Evolutionary conservation across 2,888 invertebrate species (phyloP).

Genomic region (Xanthorhoe designata): DNA sequence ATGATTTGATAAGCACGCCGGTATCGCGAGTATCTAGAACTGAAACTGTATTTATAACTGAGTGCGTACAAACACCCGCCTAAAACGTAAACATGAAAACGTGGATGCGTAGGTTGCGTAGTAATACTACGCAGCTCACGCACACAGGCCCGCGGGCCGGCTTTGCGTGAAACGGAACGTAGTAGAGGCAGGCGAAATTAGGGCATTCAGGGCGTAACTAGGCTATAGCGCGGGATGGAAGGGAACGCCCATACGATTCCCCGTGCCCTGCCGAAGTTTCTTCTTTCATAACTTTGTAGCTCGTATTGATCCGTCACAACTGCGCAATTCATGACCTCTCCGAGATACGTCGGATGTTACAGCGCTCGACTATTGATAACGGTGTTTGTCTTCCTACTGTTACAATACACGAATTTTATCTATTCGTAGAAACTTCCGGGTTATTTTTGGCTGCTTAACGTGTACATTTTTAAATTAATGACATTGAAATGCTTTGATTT

Average conservation of each 20-base stretch:
- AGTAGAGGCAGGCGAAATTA: conserved; percentile 74
- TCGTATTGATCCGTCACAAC: conserved; percentile 83
- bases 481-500: conserved; percentile 8
- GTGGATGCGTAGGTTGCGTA: conserved; percentile 45
- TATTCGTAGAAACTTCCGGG: conserved; percentile 17
- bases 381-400: conserved; percentile 42
- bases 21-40: conserved; percentile 34
- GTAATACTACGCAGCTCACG: conserved; percentile 59
- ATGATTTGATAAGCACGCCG: conserved; percentile 18
- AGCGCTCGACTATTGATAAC: conserved; percentile 58
- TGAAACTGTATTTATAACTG: conserved; percentile 41
- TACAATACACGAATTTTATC: conserved; percentile 30
- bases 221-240: conserved; percentile 80
- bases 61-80: conserved; percentile 24
- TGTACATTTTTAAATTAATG: conserved; percentile 3
- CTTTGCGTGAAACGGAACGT: conserved; percentile 58
- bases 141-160: conserved; percentile 59
- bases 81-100: conserved; percentile 45
- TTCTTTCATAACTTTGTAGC: conserved; percentile 84
- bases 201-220: conserved; percentile 84
- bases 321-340: conserved; percentile 81
- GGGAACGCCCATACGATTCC: conserved; percentile 78
- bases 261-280: conserved; percentile 82
- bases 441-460: conserved; percentile 11
- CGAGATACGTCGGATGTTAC: conserved; percentile 63